Evolutionary conservation across 2,888 invertebrate species (phyloP).

Genomic region (Drosophila atripex): DNA sequence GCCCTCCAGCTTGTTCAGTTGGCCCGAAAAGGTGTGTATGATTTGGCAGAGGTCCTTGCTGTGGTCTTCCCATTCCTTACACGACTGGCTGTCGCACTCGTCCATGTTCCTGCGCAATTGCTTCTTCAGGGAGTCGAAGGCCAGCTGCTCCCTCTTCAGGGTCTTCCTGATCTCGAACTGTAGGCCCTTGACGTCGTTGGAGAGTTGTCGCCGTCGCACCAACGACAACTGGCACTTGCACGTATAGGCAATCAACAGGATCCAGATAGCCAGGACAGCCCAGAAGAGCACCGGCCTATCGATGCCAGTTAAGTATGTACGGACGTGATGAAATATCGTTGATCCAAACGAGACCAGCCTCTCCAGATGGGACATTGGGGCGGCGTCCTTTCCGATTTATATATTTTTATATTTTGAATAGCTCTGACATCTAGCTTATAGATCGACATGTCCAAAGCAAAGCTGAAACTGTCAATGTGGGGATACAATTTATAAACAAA

Average conservation of each 20-base stretch:
- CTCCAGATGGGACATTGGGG: slow-evolving; percentile 1
- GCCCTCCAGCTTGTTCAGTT: background rate
- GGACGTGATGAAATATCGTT: background rate
- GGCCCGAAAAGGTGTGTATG: background rate
- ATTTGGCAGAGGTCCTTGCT: background rate
- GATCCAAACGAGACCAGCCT: background rate
- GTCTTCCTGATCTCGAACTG: slow-evolving; percentile 44
- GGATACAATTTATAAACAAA: no score
- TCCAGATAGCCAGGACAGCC: background rate
- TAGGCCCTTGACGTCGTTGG: slow-evolving; percentile 19
- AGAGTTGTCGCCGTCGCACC: background rate
- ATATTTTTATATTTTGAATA: background rate
- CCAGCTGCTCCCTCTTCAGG: slow-evolving; percentile 35
- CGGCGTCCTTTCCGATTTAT: background rate
- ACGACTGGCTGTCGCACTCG: background rate
- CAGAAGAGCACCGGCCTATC: background rate
- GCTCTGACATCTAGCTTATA: background rate
- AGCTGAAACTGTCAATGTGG: background rate
- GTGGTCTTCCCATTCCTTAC: background rate
- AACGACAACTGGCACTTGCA: background rate
- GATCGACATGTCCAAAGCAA: background rate
- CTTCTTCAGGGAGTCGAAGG: slow-evolving; percentile 8
- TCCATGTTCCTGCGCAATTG: background rate
- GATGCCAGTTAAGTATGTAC: background rate
- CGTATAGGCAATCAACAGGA: background rate